Percentiles rank a stretch among this genome's conserved stretches.
These are phyloP conservation scores for Proteles cristata DNA, from an alignment of 2,113 vertebrate species.

Conservation along the genomic window DNA sequence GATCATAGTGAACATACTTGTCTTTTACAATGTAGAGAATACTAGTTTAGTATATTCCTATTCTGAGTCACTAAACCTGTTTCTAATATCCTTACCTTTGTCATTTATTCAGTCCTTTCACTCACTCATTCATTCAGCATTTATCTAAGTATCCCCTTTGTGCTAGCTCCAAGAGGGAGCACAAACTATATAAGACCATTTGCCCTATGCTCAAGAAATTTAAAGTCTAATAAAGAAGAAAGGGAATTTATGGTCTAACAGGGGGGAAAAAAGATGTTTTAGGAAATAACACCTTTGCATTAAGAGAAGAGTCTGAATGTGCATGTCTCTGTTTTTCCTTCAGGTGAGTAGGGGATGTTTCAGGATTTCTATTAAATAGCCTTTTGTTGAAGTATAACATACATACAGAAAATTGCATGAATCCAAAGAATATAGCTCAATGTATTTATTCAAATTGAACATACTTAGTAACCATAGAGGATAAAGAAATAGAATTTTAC, in stretches of 20 bases:
- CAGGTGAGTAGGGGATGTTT: not conserved
- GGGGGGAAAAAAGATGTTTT: not conserved
- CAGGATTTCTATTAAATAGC: not conserved
- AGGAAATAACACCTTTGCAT: not conserved
- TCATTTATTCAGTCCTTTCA: slow-evolving; percentile 5
- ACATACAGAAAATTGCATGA: not conserved
- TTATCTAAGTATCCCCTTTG: not conserved
- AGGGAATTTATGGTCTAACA: not conserved
- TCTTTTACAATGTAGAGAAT: not conserved
- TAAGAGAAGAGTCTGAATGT: not conserved
- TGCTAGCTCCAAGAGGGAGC: not conserved
- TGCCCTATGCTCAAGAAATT: not conserved
- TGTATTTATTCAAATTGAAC: slow-evolving; percentile 3
- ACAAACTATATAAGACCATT: not conserved
- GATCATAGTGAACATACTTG: not conserved
- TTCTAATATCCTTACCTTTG: not conserved
- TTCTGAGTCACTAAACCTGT: not conserved
- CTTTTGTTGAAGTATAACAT: not conserved
- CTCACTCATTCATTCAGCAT: not conserved
- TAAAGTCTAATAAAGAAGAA: not conserved
- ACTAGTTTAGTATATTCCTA: not conserved
- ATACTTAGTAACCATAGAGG: not conserved
- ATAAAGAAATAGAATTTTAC: slow-evolving; percentile 17
- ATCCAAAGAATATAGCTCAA: not conserved
- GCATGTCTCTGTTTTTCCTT: not conserved